phyloP scores from a whole-genome alignment of 1,140 invertebrate genomes.

The Drosophila ogumai region DNA sequence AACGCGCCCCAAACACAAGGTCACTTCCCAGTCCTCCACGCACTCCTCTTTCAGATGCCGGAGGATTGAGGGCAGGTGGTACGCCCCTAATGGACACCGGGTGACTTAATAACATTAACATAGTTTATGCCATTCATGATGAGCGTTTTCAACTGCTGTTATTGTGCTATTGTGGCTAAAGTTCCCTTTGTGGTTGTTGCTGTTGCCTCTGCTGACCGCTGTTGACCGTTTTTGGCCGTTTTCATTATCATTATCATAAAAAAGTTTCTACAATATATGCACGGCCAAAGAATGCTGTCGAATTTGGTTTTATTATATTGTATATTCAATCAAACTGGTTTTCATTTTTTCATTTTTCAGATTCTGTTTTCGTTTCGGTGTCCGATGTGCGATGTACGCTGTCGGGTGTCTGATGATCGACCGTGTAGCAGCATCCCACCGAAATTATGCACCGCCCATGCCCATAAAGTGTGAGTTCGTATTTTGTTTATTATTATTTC shows the following conservation, averaged over 20 bases:
- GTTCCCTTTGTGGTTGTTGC: slow-evolving; percentile 18
- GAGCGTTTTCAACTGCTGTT: slow-evolving; percentile 33
- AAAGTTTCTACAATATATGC: slow-evolving; percentile 74
- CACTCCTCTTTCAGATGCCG: too few species aligned
- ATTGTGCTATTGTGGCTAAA: slow-evolving; percentile 33
- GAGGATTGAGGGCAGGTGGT: slow-evolving; percentile 1
- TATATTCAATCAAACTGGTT: slow-evolving; percentile 69
- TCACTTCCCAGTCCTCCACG: not conserved
- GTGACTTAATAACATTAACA: slow-evolving; percentile 51
- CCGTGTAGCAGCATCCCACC: slow-evolving; percentile 45
- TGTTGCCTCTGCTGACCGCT: slow-evolving; percentile 18
- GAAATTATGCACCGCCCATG: slow-evolving; percentile 56
- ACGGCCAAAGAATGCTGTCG: slow-evolving; percentile 72
- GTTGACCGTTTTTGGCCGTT: slow-evolving; percentile 50
- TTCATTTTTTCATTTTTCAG: slow-evolving; percentile 47
- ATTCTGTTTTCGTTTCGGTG: slow-evolving; percentile 47
- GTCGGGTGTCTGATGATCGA: slow-evolving; percentile 24
- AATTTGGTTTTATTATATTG: slow-evolving; percentile 73
- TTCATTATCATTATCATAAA: slow-evolving; percentile 68
- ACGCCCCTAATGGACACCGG: slow-evolving; percentile 12
- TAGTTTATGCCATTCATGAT: slow-evolving; percentile 53
- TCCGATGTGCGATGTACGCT: slow-evolving; percentile 15
- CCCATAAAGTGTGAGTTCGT: slow-evolving; percentile 43
- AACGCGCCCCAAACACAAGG: slow-evolving; percentile 29
- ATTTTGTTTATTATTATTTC: slow-evolving; percentile 36